Evolutionary conservation across 2,888 invertebrate species (phyloP).

Genomic region (Drosophila mulleri): DNA sequence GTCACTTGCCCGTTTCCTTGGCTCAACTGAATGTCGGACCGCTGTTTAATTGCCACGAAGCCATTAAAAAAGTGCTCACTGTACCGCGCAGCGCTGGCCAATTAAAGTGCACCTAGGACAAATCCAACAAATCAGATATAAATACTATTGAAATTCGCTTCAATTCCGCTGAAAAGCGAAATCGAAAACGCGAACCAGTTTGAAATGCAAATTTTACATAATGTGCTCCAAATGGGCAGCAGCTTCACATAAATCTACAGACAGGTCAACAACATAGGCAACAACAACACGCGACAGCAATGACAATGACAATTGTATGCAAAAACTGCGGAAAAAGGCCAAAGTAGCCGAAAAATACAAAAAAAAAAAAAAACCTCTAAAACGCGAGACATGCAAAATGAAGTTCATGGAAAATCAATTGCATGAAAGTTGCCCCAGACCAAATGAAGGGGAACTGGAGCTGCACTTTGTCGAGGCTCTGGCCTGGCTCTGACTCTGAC

Average conservation of each 20-base stretch:
- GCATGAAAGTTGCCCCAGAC: constrained; percentile 68
- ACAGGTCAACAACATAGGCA: constrained; percentile 54
- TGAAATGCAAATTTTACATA: constrained; percentile 72
- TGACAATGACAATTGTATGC: constrained; percentile 78
- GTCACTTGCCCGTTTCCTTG: constrained; percentile 6
- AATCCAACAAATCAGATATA: constrained; percentile 46
- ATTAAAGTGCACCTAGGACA: constrained; percentile 73
- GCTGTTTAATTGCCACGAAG: constrained; percentile 34
- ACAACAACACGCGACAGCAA: constrained; percentile 66
- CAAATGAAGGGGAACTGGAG: constrained; percentile 62
- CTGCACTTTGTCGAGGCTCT: constrained; percentile 15
- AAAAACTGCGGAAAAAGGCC: constrained; percentile 74
- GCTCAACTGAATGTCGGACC: constrained; percentile 1
- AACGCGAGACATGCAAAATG: constrained; percentile 60
- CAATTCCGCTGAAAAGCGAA: constrained; percentile 33
- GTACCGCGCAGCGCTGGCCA: constrained; percentile 49
- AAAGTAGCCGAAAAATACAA: constrained; percentile 17
- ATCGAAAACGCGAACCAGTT: constrained; percentile 63
- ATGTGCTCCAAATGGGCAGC: constrained; percentile 77
- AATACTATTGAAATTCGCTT: constrained; percentile 30
- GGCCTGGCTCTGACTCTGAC: constrained; percentile 10
- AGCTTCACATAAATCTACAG: constrained; percentile 67
- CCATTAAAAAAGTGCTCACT: constrained; percentile 28
- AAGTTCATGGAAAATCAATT: constrained; percentile 77
- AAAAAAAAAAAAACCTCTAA: background rate